Conservation (phyloP, 2,888 invertebrate genomes). For the Nemotelus pantherinus region DNA sequence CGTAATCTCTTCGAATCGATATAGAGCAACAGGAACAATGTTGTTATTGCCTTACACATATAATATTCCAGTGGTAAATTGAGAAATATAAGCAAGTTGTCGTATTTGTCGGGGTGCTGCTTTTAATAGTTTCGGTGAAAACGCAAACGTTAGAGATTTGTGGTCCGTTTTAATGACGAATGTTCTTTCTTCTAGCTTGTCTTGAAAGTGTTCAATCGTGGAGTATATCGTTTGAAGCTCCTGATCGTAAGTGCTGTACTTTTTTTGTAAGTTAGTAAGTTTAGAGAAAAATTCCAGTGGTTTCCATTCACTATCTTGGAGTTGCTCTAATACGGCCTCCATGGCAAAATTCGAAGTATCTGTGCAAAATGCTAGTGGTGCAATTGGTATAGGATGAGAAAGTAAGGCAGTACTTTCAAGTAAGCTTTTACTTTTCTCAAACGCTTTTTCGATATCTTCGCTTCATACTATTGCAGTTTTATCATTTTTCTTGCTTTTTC, state of each 20-base stretch:
- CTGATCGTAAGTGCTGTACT: constrained; percentile 59
- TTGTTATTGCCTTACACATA: constrained; percentile 42
- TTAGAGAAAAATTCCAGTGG: constrained; percentile 55
- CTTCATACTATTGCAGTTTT: background rate
- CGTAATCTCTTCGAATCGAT: background rate
- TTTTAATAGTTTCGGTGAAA: constrained; percentile 54
- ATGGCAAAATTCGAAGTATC: constrained; percentile 12
- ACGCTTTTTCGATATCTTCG: background rate
- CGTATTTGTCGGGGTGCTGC: constrained; percentile 58
- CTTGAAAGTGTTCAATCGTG: constrained; percentile 14
- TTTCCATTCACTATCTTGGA: background rate
- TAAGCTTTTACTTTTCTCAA: background rate
- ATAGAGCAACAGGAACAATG: constrained; percentile 35
- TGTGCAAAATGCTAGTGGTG: background rate
- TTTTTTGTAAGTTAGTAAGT: constrained; percentile 55
- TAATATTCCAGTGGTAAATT: constrained; percentile 44
- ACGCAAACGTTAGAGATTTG: constrained; percentile 53
- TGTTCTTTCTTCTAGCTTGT: constrained; percentile 48
- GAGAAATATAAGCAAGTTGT: constrained; percentile 51
- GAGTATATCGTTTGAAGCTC: constrained; percentile 60
- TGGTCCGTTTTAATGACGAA: constrained; percentile 46
- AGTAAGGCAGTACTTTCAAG: background rate
- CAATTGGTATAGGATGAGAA: background rate
- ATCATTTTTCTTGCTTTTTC: constrained; percentile 6
- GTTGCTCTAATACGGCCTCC: constrained; percentile 4